Conservation (phyloP, 2,113 vertebrate genomes). For the Daubentonia madagascariensis region DNA sequence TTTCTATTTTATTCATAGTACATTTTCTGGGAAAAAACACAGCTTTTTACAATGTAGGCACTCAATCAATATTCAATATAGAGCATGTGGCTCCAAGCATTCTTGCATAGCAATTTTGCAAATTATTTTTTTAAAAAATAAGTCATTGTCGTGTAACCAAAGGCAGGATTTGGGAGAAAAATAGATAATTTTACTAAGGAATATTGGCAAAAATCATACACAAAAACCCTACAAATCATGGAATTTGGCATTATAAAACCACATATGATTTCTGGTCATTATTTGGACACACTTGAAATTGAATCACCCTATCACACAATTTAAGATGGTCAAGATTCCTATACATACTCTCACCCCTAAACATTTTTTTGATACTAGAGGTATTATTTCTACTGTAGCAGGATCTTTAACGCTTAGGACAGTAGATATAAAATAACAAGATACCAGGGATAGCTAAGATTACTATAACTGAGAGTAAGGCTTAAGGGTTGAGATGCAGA, state of each 20-base stretch:
- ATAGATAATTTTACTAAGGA: background rate
- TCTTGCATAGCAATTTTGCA: conserved; percentile 23
- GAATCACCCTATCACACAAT: too few relatives aligned
- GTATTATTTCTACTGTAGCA: background rate
- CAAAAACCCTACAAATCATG: background rate
- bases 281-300: background rate
- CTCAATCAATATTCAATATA: conserved; percentile 34
- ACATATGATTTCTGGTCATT: background rate
- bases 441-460: background rate
- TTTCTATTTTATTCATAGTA: conserved; percentile 23
- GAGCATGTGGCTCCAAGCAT: background rate
- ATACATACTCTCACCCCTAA: background rate
- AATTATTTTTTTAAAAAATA: background rate
- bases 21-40: conserved; percentile 46
- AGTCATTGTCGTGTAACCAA: background rate
- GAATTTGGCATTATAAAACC: background rate
- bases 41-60: background rate
- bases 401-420: background rate
- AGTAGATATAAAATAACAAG: background rate
- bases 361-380: background rate
- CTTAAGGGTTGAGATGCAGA: background rate
- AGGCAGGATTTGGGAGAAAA: background rate
- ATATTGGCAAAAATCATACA: background rate
- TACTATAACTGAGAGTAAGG: background rate
- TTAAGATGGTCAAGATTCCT: background rate